Conservation (phyloP, 2,888 invertebrate genomes). For the Magallana nippona region DNA sequence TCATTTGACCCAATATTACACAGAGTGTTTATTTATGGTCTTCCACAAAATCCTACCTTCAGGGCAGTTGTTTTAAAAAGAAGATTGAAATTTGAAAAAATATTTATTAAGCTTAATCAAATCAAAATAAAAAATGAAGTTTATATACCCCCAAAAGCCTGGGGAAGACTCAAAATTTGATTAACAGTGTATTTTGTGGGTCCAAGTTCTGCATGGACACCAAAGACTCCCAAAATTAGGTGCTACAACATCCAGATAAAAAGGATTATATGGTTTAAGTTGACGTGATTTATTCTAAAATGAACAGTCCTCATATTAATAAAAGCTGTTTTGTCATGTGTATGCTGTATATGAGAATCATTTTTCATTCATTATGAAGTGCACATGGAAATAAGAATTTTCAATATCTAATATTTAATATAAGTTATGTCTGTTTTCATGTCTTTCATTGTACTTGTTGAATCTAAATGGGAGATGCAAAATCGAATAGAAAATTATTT, state of each 20-base stretch:
- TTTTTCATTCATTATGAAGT: too few relatives aligned
- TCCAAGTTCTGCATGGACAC: neutral
- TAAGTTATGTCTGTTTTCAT: too few relatives aligned
- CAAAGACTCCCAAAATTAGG: too few relatives aligned
- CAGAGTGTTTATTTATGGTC: neutral
- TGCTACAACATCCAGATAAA: too few relatives aligned
- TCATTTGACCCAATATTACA: conserved; percentile 17
- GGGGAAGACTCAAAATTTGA: neutral
- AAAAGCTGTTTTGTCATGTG: too few relatives aligned
- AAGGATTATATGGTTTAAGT: neutral
- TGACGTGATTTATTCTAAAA: neutral
- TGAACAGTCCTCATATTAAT: neutral
- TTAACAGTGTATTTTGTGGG: neutral
- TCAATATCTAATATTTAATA: too few relatives aligned
- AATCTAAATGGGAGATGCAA: neutral
- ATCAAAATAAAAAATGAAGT: conserved; percentile 2
- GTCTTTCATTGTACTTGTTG: conserved; percentile 2
- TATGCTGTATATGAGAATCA: too few relatives aligned
- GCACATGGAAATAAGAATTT: too few relatives aligned
- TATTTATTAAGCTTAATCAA: conserved; percentile 8
- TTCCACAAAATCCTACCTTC: neutral
- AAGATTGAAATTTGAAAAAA: neutral
- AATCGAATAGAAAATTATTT: neutral
- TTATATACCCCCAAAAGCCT: neutral
- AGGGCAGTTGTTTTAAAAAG: conserved; percentile 11